Evolutionary conservation across 2,797 vertebrate genomes (phyloP).

Genomic region (Platyrinchus mystaceus): DNA sequence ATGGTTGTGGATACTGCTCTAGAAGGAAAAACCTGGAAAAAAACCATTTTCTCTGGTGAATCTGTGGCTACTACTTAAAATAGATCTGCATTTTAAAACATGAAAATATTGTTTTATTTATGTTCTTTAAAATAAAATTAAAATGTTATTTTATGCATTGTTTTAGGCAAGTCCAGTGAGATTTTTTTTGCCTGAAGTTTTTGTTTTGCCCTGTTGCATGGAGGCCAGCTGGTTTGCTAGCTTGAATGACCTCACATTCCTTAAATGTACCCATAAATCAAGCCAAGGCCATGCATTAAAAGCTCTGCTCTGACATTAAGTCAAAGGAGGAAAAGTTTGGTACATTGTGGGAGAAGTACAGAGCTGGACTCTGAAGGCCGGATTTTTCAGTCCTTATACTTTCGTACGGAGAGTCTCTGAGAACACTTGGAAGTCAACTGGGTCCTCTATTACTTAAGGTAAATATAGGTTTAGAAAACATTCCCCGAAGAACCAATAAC

Average conservation of each 20-base stretch:
- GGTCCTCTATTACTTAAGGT: background rate
- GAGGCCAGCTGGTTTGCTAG: conserved; percentile 69
- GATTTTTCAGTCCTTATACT: background rate
- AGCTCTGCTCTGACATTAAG: conserved; percentile 3
- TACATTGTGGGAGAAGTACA: background rate
- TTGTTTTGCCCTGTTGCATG: conserved; percentile 55
- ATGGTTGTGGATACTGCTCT: background rate
- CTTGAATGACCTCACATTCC: conserved; percentile 74
- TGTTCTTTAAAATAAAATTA: background rate
- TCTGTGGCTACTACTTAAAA: background rate
- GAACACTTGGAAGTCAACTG: background rate
- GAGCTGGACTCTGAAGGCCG: background rate
- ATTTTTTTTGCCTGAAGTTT: conserved; percentile 47
- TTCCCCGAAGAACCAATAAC: background rate
- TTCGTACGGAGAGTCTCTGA: background rate
- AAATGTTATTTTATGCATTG: conserved; percentile 12
- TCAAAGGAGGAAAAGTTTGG: background rate
- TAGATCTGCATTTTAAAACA: background rate
- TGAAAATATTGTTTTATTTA: background rate
- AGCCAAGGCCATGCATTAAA: conserved; percentile 33
- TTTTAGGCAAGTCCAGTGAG: conserved; percentile 29
- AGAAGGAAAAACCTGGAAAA: background rate
- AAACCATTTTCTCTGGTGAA: background rate
- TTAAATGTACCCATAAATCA: conserved; percentile 74
- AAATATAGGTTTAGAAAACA: background rate